phyloP scores from a whole-genome alignment of 2,797 vertebrate species.

The Sciaenops ocellatus region DNA sequence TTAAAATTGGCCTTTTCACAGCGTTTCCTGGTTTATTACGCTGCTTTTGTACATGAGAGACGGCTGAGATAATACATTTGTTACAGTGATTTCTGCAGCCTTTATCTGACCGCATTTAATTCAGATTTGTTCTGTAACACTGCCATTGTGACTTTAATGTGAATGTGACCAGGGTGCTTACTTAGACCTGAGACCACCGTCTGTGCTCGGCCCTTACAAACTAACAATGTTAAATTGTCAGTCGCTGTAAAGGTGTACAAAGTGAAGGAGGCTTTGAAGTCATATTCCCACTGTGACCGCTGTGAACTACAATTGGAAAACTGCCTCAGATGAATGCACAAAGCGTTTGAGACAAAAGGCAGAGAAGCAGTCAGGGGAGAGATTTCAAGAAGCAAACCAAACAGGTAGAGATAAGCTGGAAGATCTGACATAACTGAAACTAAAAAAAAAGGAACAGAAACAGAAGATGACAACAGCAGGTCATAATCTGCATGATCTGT shows the following conservation, averaged over 20 bases:
- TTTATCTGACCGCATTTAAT: not conserved
- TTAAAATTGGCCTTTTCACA: not conserved
- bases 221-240: not conserved
- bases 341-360: conserved; percentile 2
- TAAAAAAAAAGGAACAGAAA: conserved; percentile 15
- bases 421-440: not conserved
- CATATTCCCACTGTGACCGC: not conserved
- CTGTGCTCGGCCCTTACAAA: no score
- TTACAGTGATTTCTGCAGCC: not conserved
- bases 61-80: not conserved
- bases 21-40: not conserved
- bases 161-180: no score
- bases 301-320: not conserved
- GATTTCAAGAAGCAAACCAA: conserved; percentile 14
- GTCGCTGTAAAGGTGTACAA: not conserved
- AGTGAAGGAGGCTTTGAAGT: not conserved
- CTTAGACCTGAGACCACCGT: not conserved
- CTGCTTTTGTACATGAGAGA: not conserved
- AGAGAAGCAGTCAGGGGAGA: not conserved
- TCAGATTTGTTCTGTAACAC: not conserved
- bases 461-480: conserved; percentile 24
- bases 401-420: not conserved
- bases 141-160: not conserved
- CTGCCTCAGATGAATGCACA: conserved; percentile 5
- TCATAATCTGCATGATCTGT: conserved; percentile 17